Conservation (phyloP, 2,797 vertebrate genomes). For the Podarcis lilfordi region DNA sequence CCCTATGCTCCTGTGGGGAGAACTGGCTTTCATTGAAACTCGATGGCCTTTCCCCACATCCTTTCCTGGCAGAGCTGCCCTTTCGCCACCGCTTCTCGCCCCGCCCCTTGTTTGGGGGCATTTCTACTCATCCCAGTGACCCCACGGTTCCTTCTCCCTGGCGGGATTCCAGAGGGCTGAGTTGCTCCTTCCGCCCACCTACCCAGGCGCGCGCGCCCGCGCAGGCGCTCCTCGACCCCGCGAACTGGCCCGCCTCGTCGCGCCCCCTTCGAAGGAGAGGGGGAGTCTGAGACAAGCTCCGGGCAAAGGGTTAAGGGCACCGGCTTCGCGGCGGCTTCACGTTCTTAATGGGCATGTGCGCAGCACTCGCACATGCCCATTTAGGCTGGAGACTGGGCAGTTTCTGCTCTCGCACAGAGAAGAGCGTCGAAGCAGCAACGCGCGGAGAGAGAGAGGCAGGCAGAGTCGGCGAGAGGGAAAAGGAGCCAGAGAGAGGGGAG, state of each 20-base stretch:
- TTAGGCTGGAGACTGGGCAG: constrained; percentile 26
- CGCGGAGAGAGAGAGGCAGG: background rate
- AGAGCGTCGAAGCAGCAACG: constrained; percentile 19
- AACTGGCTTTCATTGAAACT: too few species aligned
- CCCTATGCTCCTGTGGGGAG: too few species aligned
- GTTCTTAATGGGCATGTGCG: constrained; percentile 65
- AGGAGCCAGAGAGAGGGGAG: background rate
- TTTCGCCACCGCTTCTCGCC: too few species aligned
- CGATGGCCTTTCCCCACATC: too few species aligned
- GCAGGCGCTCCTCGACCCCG: too few species aligned
- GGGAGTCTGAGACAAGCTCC: background rate
- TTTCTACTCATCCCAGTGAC: too few species aligned
- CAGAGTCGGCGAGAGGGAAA: background rate
- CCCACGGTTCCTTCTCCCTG: background rate
- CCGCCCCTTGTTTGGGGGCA: too few species aligned
- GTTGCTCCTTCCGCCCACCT: background rate
- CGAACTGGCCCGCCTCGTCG: background rate
- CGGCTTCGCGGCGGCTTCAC: constrained; percentile 5
- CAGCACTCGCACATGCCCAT: constrained; percentile 63
- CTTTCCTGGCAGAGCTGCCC: too few species aligned
- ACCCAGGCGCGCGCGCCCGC: background rate
- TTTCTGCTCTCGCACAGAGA: background rate
- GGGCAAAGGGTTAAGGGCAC: constrained; percentile 25
- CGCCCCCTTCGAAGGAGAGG: background rate
- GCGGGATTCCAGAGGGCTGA: too few species aligned